Evolutionary conservation across 2,888 invertebrate species (phyloP).

Genomic region (Branchellion lobata): DNA sequence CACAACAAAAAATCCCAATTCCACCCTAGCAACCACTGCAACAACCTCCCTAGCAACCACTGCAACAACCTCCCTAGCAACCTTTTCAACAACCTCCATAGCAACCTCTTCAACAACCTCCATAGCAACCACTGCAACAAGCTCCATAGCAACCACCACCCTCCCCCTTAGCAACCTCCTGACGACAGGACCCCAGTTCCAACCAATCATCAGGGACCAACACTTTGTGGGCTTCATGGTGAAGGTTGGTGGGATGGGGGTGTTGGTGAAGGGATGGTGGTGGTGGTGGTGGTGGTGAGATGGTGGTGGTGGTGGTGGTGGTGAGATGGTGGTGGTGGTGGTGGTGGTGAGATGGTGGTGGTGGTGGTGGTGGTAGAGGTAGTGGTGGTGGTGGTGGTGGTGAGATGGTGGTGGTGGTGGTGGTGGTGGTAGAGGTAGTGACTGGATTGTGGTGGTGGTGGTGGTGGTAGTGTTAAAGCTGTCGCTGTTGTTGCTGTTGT

Average conservation of each 20-base stretch:
- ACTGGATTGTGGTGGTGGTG: no score
- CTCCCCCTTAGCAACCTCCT: not conserved
- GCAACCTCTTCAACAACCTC: not conserved
- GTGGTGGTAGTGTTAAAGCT: no score
- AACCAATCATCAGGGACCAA: not conserved
- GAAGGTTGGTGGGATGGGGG: not conserved
- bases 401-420: no score
- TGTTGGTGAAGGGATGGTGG: no score
- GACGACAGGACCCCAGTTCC: not conserved
- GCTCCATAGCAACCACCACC: not conserved
- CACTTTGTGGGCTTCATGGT: slow-evolving; percentile 4
- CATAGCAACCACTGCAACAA: not conserved
- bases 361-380: no score
- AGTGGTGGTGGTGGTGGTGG: no score
- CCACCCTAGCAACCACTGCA: not conserved
- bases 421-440: no score
- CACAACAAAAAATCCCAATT: not conserved
- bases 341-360: no score
- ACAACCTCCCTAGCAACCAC: not conserved
- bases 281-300: no score
- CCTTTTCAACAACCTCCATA: not conserved
- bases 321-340: no score
- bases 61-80: not conserved
- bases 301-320: no score
- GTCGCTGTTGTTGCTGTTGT: no score